These are phyloP conservation scores for Acrossocheilus wenchowensis DNA, from an alignment of 2,797 vertebrate species.

Conservation along the genomic window DNA sequence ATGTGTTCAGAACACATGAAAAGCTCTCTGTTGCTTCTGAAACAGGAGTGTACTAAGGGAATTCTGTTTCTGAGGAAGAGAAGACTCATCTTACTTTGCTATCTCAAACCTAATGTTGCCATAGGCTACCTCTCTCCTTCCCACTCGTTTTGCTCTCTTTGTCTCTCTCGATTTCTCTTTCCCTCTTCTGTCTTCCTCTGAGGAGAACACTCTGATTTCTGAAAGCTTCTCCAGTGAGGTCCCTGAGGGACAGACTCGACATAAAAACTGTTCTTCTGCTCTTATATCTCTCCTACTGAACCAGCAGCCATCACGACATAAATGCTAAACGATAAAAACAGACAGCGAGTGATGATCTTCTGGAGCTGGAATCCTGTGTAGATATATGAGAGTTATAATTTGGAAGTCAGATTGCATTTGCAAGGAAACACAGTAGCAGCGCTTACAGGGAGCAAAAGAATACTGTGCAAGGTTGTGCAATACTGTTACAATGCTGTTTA, in stretches of 20 bases:
- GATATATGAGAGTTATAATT: slow-evolving; percentile 12
- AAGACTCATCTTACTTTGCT: slow-evolving; percentile 11
- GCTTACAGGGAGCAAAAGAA: background rate
- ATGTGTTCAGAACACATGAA: background rate
- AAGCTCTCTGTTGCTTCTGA: background rate
- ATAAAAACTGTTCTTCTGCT: slow-evolving; percentile 34
- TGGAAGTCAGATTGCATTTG: background rate
- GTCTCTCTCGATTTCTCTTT: background rate
- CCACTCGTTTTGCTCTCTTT: slow-evolving; percentile 28
- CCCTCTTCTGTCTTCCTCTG: slow-evolving; percentile 6
- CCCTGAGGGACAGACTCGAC: slow-evolving; percentile 34
- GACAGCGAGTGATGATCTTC: background rate
- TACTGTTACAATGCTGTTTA: too few relatives aligned
- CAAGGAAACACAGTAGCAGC: background rate
- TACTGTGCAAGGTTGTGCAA: background rate
- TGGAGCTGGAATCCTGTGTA: background rate
- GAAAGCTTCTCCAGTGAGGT: slow-evolving; percentile 41
- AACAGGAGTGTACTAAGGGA: background rate
- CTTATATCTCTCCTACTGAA: background rate
- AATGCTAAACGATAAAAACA: slow-evolving; percentile 28
- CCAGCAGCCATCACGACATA: slow-evolving; percentile 3
- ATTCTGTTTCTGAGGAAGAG: slow-evolving; percentile 14
- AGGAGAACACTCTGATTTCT: slow-evolving; percentile 28
- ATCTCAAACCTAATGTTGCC: slow-evolving; percentile 22
- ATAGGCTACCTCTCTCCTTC: slow-evolving; percentile 13